Percentiles rank a stretch among this genome's conserved stretches.
Evolutionary conservation across 2,113 vertebrate genomes (phyloP).

Genomic region (Ifrita kowaldi): DNA sequence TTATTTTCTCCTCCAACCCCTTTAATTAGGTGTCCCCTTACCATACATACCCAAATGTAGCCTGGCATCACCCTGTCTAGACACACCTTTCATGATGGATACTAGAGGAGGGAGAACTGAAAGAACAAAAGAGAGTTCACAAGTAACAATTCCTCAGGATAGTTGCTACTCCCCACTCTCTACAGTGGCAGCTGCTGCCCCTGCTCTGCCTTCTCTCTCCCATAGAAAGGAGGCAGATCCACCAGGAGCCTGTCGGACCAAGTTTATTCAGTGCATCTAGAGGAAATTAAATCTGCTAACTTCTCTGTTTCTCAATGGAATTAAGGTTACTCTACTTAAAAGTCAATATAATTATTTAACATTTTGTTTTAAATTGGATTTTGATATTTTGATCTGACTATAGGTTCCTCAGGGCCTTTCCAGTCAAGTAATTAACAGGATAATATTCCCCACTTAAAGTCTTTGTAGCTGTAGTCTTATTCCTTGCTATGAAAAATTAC

Average conservation of each 20-base stretch:
- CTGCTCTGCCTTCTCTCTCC: background rate
- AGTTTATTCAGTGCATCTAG: background rate
- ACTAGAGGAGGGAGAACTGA: background rate
- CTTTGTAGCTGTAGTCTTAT: slow-evolving; percentile 24
- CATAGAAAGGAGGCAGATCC: background rate
- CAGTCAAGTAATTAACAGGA: slow-evolving; percentile 5
- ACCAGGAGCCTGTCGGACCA: background rate
- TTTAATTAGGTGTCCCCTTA: background rate
- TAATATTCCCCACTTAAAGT: background rate
- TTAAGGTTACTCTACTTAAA: background rate
- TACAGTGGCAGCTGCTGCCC: background rate
- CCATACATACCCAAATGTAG: background rate
- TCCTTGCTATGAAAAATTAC: slow-evolving; percentile 69
- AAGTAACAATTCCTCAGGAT: background rate
- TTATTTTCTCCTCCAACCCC: background rate
- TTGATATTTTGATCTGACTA: slow-evolving; percentile 21
- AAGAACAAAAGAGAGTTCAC: background rate
- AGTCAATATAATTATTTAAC: background rate
- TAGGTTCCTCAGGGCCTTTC: background rate
- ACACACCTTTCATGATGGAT: background rate
- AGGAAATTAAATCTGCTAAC: background rate
- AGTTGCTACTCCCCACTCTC: background rate
- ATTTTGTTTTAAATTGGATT: slow-evolving; percentile 29
- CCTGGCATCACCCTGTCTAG: background rate
- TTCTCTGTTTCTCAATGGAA: background rate